phyloP scores from a whole-genome alignment of 2,888 invertebrate genomes.

The Asteroscopus sphinx region DNA sequence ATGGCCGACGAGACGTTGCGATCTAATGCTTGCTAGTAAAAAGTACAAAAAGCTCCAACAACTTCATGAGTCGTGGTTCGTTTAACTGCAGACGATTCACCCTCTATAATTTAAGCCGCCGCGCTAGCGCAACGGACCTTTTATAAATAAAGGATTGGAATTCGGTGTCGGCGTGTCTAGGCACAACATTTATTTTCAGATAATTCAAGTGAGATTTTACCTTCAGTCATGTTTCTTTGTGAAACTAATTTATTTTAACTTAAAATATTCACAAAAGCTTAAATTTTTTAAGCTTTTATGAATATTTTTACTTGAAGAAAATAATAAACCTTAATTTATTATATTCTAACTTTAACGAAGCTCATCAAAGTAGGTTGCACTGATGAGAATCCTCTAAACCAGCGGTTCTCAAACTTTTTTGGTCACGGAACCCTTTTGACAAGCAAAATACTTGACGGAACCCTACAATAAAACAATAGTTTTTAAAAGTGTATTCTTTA shows the following conservation, averaged over 20 bases:
- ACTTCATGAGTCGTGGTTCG: constrained; percentile 72
- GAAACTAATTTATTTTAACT: constrained; percentile 10
- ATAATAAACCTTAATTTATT: neutral
- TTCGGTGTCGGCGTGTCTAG: constrained; percentile 52
- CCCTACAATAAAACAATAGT: too few relatives aligned
- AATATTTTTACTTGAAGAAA: neutral
- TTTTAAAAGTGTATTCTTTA: too few relatives aligned
- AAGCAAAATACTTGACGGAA: too few relatives aligned
- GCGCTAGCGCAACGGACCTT: constrained; percentile 55
- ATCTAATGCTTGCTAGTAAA: constrained; percentile 62
- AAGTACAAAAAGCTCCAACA: constrained; percentile 65
- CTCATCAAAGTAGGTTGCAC: neutral
- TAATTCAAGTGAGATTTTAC: constrained; percentile 38
- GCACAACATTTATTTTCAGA: constrained; percentile 37
- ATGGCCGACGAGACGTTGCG: constrained; percentile 56
- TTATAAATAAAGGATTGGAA: constrained; percentile 65
- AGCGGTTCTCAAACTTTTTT: too few relatives aligned
- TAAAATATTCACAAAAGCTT: neutral
- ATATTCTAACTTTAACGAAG: constrained; percentile 5
- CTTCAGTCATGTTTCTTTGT: constrained; percentile 22
- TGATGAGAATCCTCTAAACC: constrained; percentile 8
- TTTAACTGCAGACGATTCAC: constrained; percentile 63
- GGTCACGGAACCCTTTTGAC: too few relatives aligned
- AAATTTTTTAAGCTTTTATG: too few relatives aligned
- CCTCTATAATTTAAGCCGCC: constrained; percentile 68